These are phyloP conservation scores for Piprites chloris DNA, from an alignment of 2,113 vertebrate genomes.

Conservation along the genomic window DNA sequence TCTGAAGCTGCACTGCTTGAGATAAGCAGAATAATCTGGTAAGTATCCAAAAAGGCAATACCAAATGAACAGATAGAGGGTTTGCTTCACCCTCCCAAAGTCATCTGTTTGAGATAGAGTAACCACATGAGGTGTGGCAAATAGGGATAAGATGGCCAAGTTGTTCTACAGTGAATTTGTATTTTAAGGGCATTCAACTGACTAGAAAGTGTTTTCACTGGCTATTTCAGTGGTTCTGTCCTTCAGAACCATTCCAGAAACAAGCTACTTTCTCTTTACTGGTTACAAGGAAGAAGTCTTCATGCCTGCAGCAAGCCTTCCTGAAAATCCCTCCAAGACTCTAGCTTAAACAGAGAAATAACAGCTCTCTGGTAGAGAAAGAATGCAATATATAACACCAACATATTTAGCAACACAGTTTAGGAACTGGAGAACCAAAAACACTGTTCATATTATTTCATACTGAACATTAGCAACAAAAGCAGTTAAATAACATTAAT, in stretches of 20 bases:
- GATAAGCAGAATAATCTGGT: constrained; percentile 42
- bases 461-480: neutral
- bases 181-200: neutral
- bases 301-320: neutral
- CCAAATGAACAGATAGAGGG: neutral
- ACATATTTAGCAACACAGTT: neutral
- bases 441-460: neutral
- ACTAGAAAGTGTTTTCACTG: neutral
- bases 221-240: neutral
- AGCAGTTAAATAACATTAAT: neutral
- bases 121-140: neutral
- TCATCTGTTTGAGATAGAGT: constrained; percentile 10
- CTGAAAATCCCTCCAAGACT: neutral
- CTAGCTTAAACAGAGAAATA: neutral
- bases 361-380: neutral
- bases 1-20: neutral
- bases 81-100: constrained; percentile 2
- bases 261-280: neutral
- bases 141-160: constrained; percentile 2
- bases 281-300: neutral
- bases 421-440: neutral
- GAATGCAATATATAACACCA: neutral
- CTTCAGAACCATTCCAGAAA: neutral
- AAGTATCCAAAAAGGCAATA: constrained; percentile 10
- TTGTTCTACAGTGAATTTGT: neutral